Evolutionary conservation across 92 coral and sea anemone genomes (phyloP).

Genomic region (Epizoanthus rinbou): DNA sequence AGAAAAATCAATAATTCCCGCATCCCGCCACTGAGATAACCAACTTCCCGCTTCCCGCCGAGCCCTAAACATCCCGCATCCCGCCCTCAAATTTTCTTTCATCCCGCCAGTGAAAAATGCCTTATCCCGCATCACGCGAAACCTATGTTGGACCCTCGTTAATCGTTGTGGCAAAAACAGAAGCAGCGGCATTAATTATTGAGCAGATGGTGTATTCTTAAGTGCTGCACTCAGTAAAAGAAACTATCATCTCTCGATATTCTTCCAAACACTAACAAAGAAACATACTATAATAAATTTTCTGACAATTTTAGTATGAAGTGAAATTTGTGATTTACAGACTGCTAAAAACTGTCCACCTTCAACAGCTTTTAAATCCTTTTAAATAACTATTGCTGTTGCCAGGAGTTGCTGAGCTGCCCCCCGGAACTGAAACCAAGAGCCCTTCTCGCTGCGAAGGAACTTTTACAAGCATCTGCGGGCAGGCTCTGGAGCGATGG

Average conservation of each 20-base stretch:
- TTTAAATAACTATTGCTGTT: too few species aligned
- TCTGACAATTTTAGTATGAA: conserved; percentile 11
- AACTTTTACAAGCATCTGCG: not conserved
- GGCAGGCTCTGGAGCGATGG: conserved; percentile 6
- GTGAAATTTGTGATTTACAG: conserved; percentile 8
- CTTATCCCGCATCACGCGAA: too few species aligned
- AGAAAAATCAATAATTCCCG: too few species aligned
- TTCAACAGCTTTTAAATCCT: not conserved
- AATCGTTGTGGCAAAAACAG: conserved; percentile 7
- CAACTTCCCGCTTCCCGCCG: too few species aligned
- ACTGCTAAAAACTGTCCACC: conserved; percentile 3
- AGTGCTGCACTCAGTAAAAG: conserved; percentile 3
- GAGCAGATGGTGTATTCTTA: too few species aligned
- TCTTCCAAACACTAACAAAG: conserved; percentile 13
- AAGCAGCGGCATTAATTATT: too few species aligned
- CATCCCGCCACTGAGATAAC: too few species aligned
- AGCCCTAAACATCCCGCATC: too few species aligned
- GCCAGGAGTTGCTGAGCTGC: conserved; percentile 9
- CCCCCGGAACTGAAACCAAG: not conserved
- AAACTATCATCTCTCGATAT: not conserved
- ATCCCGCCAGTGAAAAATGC: too few species aligned
- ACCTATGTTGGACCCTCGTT: too few species aligned
- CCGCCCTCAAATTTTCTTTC: too few species aligned
- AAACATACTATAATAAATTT: too few species aligned
- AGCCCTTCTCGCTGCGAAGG: not conserved